phyloP scores from a whole-genome alignment of 2,888 invertebrate genomes.

The Heliconius aoede region DNA sequence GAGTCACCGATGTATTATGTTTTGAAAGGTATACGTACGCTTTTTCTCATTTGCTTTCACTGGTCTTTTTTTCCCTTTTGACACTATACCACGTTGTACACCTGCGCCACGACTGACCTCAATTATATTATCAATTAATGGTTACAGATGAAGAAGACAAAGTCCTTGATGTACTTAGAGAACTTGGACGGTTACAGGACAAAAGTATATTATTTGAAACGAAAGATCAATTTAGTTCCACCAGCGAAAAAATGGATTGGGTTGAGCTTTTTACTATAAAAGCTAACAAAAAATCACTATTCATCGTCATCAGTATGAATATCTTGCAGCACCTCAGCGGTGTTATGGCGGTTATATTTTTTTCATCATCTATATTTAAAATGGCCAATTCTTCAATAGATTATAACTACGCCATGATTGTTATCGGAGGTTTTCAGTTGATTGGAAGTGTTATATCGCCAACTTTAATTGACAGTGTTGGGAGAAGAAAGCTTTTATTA shows the following conservation, averaged over 20 bases:
- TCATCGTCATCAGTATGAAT: conserved; percentile 54
- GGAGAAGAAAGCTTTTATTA: conserved; percentile 37
- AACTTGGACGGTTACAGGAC: conserved; percentile 58
- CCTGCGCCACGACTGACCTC: too few species aligned
- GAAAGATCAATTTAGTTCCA: conserved; percentile 48
- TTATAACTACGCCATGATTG: conserved; percentile 38
- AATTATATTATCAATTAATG: too few species aligned
- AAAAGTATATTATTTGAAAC: conserved; percentile 49
- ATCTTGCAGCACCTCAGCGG: conserved; percentile 49
- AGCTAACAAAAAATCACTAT: conserved; percentile 58
- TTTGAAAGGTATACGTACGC: conserved; percentile 52
- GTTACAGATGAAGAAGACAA: conserved; percentile 54
- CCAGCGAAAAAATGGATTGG: conserved; percentile 49
- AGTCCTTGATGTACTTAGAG: conserved; percentile 51
- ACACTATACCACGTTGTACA: too few species aligned
- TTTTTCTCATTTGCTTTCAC: neutral
- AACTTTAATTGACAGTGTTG: conserved; percentile 39
- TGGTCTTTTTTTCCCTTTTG: too few species aligned
- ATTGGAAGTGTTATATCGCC: conserved; percentile 34
- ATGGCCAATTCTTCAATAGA: conserved; percentile 41
- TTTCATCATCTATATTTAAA: conserved; percentile 44
- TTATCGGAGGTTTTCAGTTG: conserved; percentile 43
- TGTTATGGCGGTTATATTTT: conserved; percentile 38
- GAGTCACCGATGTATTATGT: conserved; percentile 60
- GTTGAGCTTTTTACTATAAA: conserved; percentile 56